Base-by-base conservation (phyloP, 2,888 invertebrate genomes). In the Hemaris fuciformis region DNA sequence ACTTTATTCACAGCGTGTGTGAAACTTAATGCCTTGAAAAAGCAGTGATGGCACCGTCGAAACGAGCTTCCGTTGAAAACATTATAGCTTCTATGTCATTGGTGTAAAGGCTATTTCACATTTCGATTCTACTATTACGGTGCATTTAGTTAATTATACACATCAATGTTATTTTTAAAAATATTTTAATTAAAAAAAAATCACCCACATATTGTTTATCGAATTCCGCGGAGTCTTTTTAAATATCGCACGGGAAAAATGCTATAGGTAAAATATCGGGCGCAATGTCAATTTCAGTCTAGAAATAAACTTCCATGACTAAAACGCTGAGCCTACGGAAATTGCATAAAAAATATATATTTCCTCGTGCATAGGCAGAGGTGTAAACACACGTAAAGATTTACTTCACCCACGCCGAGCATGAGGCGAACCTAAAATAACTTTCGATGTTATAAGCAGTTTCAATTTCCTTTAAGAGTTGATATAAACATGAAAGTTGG, bases 401-500 rank as follows among this genome's bases (percentile, higher is more conserved):
- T 60, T 53, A 60, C 41, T 60, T 38, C 38, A 53, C 53, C 23
- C 46, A 23, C 46, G 59, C 20, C 2, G 13, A 25, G 38, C 34
- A 48, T 20, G 42, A 31, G 41, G 13, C 25, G 48, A 48, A 53
- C 22, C 22, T 41, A 60, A 60, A 60, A 60, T 60, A 60, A 60
- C 53, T 41, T 60, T 59, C 46, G 25, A 23, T 25, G 48, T n/a
- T 48, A 60, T 60, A 60, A 60, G 60, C 62, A 13, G 46, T 59
- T 76, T 74, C 77, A 71, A 74, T 78, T 77, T 77, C 72, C 70
- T 67, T 69, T 72, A 73, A 73, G 68, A 73, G 70, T 68, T 68
- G 67, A 77, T 73, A 73, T 74, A 76, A 79, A 76, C 74, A 77
- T 73, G 73, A 72, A 77, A 74, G 71, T 77, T 76, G 74, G 75